Evolutionary conservation across 2,888 invertebrate genomes (phyloP), one percentile per base, ranked within the genome.

Genomic region (Polylopha cassiicola): DNA sequence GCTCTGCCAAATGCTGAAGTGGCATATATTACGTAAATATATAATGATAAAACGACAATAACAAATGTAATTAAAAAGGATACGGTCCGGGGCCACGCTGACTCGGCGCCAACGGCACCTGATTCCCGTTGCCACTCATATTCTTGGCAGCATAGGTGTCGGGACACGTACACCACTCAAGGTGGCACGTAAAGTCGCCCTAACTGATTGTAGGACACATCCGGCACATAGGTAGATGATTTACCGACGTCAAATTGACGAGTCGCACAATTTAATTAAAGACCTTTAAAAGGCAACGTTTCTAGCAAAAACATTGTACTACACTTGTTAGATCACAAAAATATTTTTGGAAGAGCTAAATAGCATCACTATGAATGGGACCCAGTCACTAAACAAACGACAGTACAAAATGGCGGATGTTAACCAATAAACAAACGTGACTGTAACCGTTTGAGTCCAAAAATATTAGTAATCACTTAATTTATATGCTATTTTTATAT

Each of bases 51-150:
- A 66, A 64, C 43, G 49, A 58, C 39, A 58, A 48, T 56, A 61
- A 58, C 61, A 55, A 51, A 49, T 37, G 11, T 30, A 45, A 32
- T 58, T 49, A 39, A 79, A 87, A 89, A 88, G 88, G 88, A 88
- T 88, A 89, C 88, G 86, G 67, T 73, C 78, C 87, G 72, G 81
- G 84, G 59, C 78, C 87, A 74, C 84, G 87, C 70, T 80, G 88
- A 85, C 74, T 84, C 68, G 87, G 87, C 74, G 87, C 88, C 74
- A 87, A 73, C 73, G 88, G 88, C 86, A 87, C 86, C 86, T 87
- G 88, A 78, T 89, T 89, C 78, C 87, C 88, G 82, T 89, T 89
- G 75, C 87, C 87, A 81, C 88, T 89, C 89, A 89, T 89, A 76
- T 68, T 81, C 75, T 86, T 77, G 77, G 81, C 82, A 82, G 86